Evolutionary conservation across 2,888 invertebrate genomes (phyloP), one percentile per base, ranked within the genome.

Genomic region (Watsonalla cultraria): DNA sequence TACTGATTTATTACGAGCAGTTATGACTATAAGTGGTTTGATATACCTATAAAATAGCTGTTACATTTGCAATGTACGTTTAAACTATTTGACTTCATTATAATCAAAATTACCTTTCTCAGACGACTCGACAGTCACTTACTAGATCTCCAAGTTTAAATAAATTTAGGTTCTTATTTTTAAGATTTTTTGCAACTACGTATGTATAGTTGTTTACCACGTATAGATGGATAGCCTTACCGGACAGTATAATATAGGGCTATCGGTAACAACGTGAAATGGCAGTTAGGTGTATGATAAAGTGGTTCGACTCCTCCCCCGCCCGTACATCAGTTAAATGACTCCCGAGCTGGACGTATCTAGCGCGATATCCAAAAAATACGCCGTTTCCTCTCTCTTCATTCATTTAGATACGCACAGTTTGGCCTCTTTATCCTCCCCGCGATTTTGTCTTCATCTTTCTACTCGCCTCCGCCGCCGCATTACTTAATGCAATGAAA

Each of bases 401-500:
- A 76, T 79, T 81, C 75, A 77, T 78, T 80, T 76, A 76, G 76
- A 76, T 76, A 74, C 75, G 71, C 70, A 67, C 70, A 64, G 69
- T 72, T 76, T 74, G 61, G 68, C 62, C 55, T 70, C 61, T 70
- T 76, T 72, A 79, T 78, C 73, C 78, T 68, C 69, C 73, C 73
- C 72, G 71, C 76, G 71, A 74, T 80, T 74, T 74, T 59, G 72
- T 77, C 71, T 80, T 76, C 78, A 79, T 77, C 74, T 68, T 66
- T 63, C 56, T 68, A 59, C 65, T 66, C 66, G 72, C 64, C 73
- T 73, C 70, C 64, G 61, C 55, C 60, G 70, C 71, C 69, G 69
- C 75, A 70, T 80, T 80, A 77, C 78, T 74, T 81, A 79, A 78
- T 80, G 80, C 77, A 80, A 81, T 76, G 76, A 72, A 65, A 58